Conservation (phyloP, 1,140 invertebrate genomes). For the Neotoxoptera formosana region DNA sequence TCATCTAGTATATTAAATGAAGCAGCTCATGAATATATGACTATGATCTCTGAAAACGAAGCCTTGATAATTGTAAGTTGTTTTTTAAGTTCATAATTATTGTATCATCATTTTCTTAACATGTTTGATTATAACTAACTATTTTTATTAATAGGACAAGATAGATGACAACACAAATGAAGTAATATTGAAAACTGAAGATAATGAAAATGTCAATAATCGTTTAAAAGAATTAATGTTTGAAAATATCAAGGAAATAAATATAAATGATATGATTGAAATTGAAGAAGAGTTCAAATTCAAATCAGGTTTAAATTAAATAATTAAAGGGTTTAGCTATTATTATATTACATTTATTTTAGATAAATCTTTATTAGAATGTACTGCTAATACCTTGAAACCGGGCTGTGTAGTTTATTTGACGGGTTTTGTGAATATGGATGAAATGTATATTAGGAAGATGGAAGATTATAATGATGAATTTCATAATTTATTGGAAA, state of each 20-base stretch:
- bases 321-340: neutral
- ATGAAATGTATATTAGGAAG: slow-evolving; percentile 47
- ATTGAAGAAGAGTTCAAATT: neutral
- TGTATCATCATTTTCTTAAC: neutral
- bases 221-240: slow-evolving; percentile 27
- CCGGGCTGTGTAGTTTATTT: slow-evolving; percentile 36
- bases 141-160: neutral
- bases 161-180: slow-evolving; percentile 26
- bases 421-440: neutral
- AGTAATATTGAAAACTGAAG: slow-evolving; percentile 24
- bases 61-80: slow-evolving; percentile 31
- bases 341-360: neutral
- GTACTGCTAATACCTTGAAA: neutral
- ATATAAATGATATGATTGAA: neutral
- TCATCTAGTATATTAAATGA: neutral
- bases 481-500: slow-evolving; percentile 31
- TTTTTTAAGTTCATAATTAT: slow-evolving; percentile 10
- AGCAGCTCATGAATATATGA: slow-evolving; percentile 28
- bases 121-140: neutral
- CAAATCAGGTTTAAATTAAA: neutral
- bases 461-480: slow-evolving; percentile 39
- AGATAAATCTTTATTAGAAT: slow-evolving; percentile 2
- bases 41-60: neutral
- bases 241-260: neutral
- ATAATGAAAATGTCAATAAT: slow-evolving; percentile 18